Conservation (phyloP, 53 echinoderm and acorn worm species). For the Temnopleurus reevesii region DNA sequence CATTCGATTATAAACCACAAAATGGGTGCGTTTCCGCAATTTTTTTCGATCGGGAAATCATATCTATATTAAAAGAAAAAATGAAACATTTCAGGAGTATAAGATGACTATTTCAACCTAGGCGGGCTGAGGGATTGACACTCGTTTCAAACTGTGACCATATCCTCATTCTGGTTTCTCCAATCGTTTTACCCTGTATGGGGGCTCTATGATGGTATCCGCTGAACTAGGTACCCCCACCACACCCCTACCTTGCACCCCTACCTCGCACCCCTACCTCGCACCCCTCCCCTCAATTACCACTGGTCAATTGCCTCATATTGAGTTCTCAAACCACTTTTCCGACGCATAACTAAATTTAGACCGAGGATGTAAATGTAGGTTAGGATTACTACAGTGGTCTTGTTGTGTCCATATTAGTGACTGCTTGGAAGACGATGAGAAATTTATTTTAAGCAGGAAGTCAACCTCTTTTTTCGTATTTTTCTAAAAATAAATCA, state of each 20-base stretch:
- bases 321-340: slow-evolving; percentile 14
- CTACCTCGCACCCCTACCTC: slow-evolving; percentile 6
- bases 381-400: slow-evolving; percentile 12
- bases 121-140: background rate
- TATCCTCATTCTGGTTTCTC: slow-evolving; percentile 13
- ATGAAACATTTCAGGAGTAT: no score
- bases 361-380: slow-evolving; percentile 25
- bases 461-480: background rate
- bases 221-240: background rate
- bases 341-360: slow-evolving; percentile 9
- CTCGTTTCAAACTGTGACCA: slow-evolving; percentile 1
- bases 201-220: slow-evolving; percentile 1
- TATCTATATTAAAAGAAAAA: no score
- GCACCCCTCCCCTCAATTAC: background rate
- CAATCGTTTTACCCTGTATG: slow-evolving; percentile 27
- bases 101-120: background rate
- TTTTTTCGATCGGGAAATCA: no score
- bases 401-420: background rate
- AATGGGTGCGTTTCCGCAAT: no score
- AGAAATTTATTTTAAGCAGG: background rate
- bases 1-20: no score
- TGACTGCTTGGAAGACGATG: background rate
- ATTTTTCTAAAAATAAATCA: background rate
- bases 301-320: slow-evolving; percentile 31
- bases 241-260: background rate